Evolutionary conservation across 2,888 invertebrate genomes (phyloP).

Genomic region (Platycheirus rosarum): DNA sequence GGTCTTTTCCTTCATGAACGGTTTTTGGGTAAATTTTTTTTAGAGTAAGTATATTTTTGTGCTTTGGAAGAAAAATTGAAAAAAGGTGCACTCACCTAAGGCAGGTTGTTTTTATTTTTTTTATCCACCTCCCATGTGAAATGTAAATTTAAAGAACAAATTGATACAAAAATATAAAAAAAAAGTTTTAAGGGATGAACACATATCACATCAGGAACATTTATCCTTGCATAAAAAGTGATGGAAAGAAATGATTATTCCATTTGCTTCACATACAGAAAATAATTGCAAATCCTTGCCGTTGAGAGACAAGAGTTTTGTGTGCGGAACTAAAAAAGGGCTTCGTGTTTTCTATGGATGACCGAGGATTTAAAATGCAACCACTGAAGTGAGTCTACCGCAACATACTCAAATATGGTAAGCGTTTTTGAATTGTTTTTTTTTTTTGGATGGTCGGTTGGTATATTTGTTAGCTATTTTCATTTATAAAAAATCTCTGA

Average conservation of each 20-base stretch:
- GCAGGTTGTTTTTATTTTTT: constrained; percentile 42
- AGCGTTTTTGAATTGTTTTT: constrained; percentile 10
- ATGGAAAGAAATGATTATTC: constrained; percentile 11
- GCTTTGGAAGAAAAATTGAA: background rate
- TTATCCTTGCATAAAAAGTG: constrained; percentile 21
- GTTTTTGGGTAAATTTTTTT: constrained; percentile 6
- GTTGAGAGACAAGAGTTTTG: no score
- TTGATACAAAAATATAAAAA: constrained; percentile 22
- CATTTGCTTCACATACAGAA: constrained; percentile 27
- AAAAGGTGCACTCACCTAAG: constrained; percentile 44
- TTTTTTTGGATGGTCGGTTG: background rate
- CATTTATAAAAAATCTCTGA: no score
- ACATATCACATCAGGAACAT: constrained; percentile 11
- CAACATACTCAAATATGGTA: background rate
- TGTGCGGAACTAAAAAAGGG: no score
- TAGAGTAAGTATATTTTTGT: constrained; percentile 34
- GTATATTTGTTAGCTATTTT: no score
- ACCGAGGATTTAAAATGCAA: background rate
- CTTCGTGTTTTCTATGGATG: background rate
- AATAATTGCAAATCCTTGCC: no score
- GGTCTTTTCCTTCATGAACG: background rate
- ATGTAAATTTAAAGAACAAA: constrained; percentile 29
- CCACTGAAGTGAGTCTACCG: background rate
- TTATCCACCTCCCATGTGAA: constrained; percentile 30
- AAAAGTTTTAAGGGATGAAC: constrained; percentile 31